Conservation (phyloP, 2,797 vertebrate genomes). For the Pachyuromys duprasi region DNA sequence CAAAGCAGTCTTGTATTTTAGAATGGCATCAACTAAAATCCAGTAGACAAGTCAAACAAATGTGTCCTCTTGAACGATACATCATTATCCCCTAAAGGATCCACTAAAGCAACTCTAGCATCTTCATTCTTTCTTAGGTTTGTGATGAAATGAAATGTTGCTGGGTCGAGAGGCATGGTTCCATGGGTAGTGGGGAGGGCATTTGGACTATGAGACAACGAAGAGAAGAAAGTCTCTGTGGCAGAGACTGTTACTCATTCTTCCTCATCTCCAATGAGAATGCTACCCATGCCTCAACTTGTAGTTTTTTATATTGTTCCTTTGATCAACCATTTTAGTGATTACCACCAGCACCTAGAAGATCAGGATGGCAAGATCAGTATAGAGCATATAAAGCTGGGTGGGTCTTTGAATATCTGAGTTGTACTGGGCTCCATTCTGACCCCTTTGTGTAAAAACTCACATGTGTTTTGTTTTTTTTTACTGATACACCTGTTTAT, state of each 20-base stretch:
- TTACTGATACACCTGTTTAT: neutral
- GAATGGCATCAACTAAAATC: neutral
- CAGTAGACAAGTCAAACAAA: neutral
- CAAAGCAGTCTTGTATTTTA: neutral
- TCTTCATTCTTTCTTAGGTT: neutral
- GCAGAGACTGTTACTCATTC: neutral
- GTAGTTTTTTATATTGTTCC: neutral
- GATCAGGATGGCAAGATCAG: neutral
- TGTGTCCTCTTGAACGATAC: neutral
- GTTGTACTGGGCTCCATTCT: neutral
- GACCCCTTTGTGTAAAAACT: neutral
- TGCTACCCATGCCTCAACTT: neutral
- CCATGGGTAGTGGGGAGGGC: neutral
- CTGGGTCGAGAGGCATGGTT: neutral
- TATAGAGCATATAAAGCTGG: neutral
- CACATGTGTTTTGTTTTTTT: neutral
- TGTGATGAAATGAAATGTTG: conserved; percentile 2
- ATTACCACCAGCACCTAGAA: neutral
- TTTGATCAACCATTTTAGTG: neutral
- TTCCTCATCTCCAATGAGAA: neutral
- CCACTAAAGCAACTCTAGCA: neutral
- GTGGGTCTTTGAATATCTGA: neutral
- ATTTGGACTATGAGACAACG: neutral
- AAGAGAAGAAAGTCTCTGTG: neutral
- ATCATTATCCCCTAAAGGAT: neutral